These are phyloP conservation scores for Cheilosia scutellata DNA, from an alignment of 2,888 invertebrate genomes.

Conservation along the genomic window DNA sequence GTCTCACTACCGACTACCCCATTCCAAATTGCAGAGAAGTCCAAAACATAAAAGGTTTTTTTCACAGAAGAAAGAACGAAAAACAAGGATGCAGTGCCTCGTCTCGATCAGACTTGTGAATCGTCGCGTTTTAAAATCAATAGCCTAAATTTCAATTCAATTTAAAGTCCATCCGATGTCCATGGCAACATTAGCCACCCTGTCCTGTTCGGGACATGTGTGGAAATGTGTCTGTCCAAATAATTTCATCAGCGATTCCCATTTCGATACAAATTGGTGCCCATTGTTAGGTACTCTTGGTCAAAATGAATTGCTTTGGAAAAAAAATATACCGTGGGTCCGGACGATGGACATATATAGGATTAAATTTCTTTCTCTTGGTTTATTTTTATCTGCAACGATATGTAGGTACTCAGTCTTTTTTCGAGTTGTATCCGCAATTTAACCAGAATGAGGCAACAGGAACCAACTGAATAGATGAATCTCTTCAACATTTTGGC, in stretches of 20 bases:
- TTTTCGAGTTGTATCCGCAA: background rate
- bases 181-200: slow-evolving; percentile 60
- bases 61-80: slow-evolving; percentile 21
- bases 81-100: slow-evolving; percentile 22
- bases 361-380: slow-evolving; percentile 6
- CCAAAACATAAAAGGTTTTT: slow-evolving; percentile 43
- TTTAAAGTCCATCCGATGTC: slow-evolving; percentile 58
- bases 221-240: slow-evolving; percentile 61
- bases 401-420: slow-evolving; percentile 2
- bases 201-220: slow-evolving; percentile 53
- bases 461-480: no score
- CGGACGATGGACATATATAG: background rate
- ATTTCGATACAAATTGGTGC: slow-evolving; percentile 70
- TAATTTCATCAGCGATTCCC: slow-evolving; percentile 70
- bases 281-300: slow-evolving; percentile 64
- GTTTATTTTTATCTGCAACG: background rate
- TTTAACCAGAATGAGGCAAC: no score
- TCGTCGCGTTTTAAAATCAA: slow-evolving; percentile 62
- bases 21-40: slow-evolving; percentile 50
- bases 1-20: slow-evolving; percentile 2
- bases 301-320: slow-evolving; percentile 30
- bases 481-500: no score
- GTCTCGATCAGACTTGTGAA: slow-evolving; percentile 30
- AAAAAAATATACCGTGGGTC: slow-evolving; percentile 12
- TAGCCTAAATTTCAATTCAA: slow-evolving; percentile 72